These are phyloP conservation scores for Plagodis pulveraria DNA, from an alignment of 2,888 invertebrate species.

Conservation along the genomic window DNA sequence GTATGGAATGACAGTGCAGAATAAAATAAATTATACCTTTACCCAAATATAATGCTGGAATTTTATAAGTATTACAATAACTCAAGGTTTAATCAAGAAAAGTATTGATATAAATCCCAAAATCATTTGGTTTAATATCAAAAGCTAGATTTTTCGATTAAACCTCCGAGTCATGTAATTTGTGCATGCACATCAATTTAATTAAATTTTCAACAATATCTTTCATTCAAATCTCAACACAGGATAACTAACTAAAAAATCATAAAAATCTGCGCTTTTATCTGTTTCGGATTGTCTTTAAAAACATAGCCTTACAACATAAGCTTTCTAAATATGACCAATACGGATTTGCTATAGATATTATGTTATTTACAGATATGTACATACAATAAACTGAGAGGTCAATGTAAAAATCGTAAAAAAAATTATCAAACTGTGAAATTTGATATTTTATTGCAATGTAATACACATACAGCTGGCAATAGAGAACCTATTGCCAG, in stretches of 20 bases:
- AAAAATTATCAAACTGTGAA: no score
- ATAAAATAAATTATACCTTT: conserved; percentile 68
- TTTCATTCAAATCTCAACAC: conserved; percentile 26
- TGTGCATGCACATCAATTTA: conserved; percentile 28
- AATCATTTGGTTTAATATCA: conserved; percentile 10
- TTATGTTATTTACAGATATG: no score
- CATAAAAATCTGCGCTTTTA: conserved; percentile 43
- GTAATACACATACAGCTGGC: no score
- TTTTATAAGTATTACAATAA: conserved; percentile 29
- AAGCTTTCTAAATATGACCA: not conserved
- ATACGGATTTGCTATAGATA: no score
- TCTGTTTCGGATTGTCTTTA: conserved; percentile 37
- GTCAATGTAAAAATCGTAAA: no score
- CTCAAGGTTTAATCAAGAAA: conserved; percentile 5
- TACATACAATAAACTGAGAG: no score
- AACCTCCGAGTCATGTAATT: conserved; percentile 20
- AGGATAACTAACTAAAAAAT: conserved; percentile 35
- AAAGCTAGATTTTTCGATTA: not conserved
- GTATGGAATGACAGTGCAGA: conserved; percentile 51
- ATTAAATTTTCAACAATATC: conserved; percentile 15
- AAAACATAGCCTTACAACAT: conserved; percentile 12
- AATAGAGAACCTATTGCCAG: no score
- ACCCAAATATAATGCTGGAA: conserved; percentile 64
- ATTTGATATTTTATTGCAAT: no score
- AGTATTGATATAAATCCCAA: conserved; percentile 1